Base-by-base conservation (phyloP, 2,797 vertebrate species). In the Enteromius afrohamiltoni region DNA sequence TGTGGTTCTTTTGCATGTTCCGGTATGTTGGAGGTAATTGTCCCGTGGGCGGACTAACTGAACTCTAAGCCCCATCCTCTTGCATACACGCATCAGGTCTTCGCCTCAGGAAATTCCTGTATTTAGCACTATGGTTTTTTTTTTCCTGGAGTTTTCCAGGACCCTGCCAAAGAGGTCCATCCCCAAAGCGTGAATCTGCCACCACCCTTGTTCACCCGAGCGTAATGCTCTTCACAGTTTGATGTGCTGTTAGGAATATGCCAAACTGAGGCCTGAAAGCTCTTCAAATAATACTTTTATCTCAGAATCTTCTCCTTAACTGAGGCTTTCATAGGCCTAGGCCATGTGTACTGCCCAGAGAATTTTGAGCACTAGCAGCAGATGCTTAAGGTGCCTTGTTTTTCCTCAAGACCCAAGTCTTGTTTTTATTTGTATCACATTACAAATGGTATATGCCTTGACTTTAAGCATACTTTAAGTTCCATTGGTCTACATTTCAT, bases 41-140 rank as follows among this genome's bases (percentile, higher is more conserved):
- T 82, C 80, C 70, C n/a, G 21, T 34, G 45, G 70, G 80, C n/a
- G 1, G 49, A 53, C 47, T 26, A 58, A 70, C 73, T 69, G 74
- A 76, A 83, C 82, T 83, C 82, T 21, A 62, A 29, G 60, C 13
- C 60, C 45, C 37, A 49, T 31, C 80, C 62, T 69, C 51, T 70
- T 77, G 51, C 82, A 83, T 69, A 77, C 74, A 55, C 77, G 17
- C 26, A 77, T 74, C 26, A 69, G 13, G 64, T 60, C 40, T 77
- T 70, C 3, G 34, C 51, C 74, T 62, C 40, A 13, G 64, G 65
- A 42, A 49, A 40, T 55, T 80, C 29, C 78, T 23, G 0, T 68
- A 80, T 67, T 80, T 70, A 58, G 49, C 49, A 40, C n/a, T 34
- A 83, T 62, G 34, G 14, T 17, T 58, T 47, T 77, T 68, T 77